These are phyloP conservation scores for Eucriotettix oculatus DNA, from an alignment of 2,888 invertebrate genomes.

Conservation along the genomic window DNA sequence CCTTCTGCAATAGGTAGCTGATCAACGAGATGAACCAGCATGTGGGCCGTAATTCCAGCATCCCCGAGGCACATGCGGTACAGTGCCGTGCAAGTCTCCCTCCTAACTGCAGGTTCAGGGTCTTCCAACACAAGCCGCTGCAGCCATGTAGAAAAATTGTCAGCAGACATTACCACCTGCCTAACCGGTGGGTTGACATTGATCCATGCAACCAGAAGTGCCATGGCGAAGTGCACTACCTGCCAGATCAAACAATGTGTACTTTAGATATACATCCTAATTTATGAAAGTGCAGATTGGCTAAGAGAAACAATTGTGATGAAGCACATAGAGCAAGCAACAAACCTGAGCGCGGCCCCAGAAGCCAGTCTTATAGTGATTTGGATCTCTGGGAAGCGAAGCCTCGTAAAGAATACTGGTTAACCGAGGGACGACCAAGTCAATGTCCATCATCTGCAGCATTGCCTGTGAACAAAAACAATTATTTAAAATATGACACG, in stretches of 20 bases:
- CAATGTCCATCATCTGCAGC: slow-evolving; percentile 71
- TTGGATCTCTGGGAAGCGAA: slow-evolving; percentile 58
- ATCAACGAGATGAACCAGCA: slow-evolving; percentile 62
- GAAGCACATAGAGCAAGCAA: not conserved
- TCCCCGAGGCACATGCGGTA: slow-evolving; percentile 71
- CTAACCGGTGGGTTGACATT: slow-evolving; percentile 70
- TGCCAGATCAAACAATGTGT: slow-evolving; percentile 15
- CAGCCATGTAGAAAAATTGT: slow-evolving; percentile 56
- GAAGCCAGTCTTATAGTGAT: slow-evolving; percentile 79
- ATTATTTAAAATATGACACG: not conserved
- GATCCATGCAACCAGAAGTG: slow-evolving; percentile 81
- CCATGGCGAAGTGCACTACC: slow-evolving; percentile 84
- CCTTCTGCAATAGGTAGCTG: slow-evolving; percentile 71
- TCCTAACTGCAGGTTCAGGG: slow-evolving; percentile 77
- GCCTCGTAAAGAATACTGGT: slow-evolving; percentile 81
- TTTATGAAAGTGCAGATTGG: too few relatives aligned
- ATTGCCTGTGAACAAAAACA: slow-evolving; percentile 23
- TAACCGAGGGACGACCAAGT: slow-evolving; percentile 63
- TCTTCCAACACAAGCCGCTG: slow-evolving; percentile 76
- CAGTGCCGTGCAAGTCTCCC: slow-evolving; percentile 85
- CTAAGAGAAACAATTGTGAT: too few relatives aligned
- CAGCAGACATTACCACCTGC: slow-evolving; percentile 55
- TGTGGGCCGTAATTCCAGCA: slow-evolving; percentile 50
- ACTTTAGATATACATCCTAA: not conserved
- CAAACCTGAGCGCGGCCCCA: slow-evolving; percentile 76